These are phyloP conservation scores for Trichogramma pretiosum DNA, from an alignment of 1,140 invertebrate genomes.

Conservation along the genomic window DNA sequence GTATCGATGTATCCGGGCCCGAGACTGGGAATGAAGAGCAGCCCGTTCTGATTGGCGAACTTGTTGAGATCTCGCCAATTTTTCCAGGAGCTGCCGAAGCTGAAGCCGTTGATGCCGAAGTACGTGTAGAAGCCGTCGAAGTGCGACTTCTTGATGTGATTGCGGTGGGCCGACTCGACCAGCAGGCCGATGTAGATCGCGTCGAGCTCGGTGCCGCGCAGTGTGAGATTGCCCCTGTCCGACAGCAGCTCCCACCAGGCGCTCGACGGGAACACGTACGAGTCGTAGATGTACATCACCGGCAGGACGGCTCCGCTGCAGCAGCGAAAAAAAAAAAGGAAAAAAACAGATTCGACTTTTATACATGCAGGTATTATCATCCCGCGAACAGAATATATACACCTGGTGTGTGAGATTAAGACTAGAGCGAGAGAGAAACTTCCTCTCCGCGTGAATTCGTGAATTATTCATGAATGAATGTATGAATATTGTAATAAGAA, in stretches of 20 bases:
- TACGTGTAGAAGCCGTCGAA: constrained; percentile 60
- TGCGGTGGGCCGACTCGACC: constrained; percentile 41
- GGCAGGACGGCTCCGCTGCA: constrained; percentile 40
- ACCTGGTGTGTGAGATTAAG: no score
- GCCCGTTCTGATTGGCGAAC: constrained; percentile 47
- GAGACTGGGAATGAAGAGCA: constrained; percentile 53
- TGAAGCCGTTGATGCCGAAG: constrained; percentile 51
- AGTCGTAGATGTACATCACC: constrained; percentile 53
- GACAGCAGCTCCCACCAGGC: constrained; percentile 47
- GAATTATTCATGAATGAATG: no score
- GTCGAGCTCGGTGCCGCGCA: constrained; percentile 47
- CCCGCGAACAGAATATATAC: no score
- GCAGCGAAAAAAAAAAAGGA: constrained; percentile 13
- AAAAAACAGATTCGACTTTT: no score
- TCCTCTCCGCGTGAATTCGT: no score
- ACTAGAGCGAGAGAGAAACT: no score
- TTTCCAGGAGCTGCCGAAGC: constrained; percentile 55
- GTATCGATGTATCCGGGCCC: constrained; percentile 54
- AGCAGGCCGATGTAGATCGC: constrained; percentile 50
- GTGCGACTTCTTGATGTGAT: constrained; percentile 47
- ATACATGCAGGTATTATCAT: no score
- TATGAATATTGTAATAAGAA: no score
- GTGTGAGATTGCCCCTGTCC: constrained; percentile 41
- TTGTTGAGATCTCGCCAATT: constrained; percentile 52
- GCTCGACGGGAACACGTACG: constrained; percentile 45